Evolutionary conservation across 2,797 vertebrate species (phyloP).

Genomic region (Coluber constrictor): DNA sequence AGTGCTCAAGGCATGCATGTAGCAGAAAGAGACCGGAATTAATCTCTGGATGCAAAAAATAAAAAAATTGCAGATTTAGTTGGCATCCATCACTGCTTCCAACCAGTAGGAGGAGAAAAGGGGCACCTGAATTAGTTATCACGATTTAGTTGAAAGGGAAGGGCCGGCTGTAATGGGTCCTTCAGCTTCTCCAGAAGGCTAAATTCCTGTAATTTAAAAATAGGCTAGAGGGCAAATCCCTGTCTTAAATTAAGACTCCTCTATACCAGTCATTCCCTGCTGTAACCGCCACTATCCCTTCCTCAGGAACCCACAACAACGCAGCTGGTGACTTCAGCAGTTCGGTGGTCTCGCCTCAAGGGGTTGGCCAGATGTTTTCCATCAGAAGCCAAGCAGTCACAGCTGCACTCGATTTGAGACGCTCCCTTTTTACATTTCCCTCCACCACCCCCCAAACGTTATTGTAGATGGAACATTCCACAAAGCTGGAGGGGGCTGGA

Average conservation of each 20-base stretch:
- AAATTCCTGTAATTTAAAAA: not conserved
- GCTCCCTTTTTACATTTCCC: not conserved
- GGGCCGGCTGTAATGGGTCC: not conserved
- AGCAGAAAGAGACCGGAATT: not conserved
- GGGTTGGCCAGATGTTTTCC: constrained; percentile 23
- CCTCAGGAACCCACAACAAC: not conserved
- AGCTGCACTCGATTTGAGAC: constrained; percentile 32
- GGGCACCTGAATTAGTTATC: not conserved
- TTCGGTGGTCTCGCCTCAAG: constrained; percentile 33
- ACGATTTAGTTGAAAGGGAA: not conserved
- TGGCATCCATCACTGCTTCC: not conserved
- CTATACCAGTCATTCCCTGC: not conserved
- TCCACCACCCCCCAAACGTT: not conserved
- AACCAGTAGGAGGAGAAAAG: not conserved
- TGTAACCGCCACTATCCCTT: not conserved
- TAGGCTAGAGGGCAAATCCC: not conserved
- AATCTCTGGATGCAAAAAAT: not conserved
- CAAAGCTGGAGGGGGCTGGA: not conserved
- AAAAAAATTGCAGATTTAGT: not conserved
- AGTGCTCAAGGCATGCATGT: not conserved
- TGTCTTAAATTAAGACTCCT: not conserved
- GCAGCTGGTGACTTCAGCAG: constrained; percentile 3
- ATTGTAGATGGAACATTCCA: constrained; percentile 22
- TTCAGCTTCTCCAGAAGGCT: not conserved
- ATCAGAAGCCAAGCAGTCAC: constrained; percentile 19